phyloP scores from a whole-genome alignment of 2,888 invertebrate genomes.

The Pristionchus maxplancki region DNA sequence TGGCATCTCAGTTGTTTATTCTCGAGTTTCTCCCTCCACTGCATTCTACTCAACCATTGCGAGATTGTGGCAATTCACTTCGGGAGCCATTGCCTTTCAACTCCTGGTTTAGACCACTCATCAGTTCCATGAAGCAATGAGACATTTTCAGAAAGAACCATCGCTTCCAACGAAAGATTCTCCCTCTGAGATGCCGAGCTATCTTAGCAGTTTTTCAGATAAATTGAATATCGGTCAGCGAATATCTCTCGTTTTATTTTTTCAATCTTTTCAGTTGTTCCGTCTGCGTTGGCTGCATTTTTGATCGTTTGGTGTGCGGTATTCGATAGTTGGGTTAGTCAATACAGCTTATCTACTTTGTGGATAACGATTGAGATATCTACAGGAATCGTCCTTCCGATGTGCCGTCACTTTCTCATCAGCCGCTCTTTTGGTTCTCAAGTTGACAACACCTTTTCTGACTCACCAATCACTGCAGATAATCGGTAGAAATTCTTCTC shows the following conservation, averaged over 20 bases:
- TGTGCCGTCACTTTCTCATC: background rate
- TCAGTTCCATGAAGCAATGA: background rate
- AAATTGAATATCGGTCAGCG: background rate
- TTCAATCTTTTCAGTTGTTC: background rate
- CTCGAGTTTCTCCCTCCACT: background rate
- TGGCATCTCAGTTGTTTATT: background rate
- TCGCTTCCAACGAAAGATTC: background rate
- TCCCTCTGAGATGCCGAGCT: background rate
- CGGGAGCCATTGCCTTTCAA: conserved; percentile 25
- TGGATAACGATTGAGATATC: background rate
- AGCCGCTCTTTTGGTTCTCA: background rate
- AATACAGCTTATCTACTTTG: background rate
- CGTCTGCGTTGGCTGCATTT: background rate
- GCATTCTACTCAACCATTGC: conserved; percentile 11
- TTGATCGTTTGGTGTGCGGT: background rate
- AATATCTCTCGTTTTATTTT: background rate
- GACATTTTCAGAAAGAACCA: background rate
- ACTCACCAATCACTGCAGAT: background rate
- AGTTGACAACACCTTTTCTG: background rate
- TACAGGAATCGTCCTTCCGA: background rate
- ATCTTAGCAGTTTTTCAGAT: background rate
- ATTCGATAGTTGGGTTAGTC: background rate
- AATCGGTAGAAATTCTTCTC: background rate
- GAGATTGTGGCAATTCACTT: conserved; percentile 26
- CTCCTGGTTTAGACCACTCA: background rate